Conservation (phyloP, 1,140 invertebrate species). For the Penaeus chinensis region DNA sequence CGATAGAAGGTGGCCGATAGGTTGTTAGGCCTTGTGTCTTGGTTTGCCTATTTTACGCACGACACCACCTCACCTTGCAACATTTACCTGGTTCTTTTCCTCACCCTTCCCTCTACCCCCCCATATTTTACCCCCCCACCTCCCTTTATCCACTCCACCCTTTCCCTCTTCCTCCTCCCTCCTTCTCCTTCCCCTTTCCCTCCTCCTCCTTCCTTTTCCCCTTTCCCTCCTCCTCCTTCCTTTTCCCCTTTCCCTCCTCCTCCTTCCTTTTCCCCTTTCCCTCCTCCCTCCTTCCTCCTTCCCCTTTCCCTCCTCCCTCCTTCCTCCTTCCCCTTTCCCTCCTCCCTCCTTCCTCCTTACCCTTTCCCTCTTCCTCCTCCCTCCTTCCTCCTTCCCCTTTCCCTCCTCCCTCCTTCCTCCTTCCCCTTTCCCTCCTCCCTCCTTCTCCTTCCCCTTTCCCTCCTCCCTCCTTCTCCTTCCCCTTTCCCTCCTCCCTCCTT, state of each 20-base stretch:
- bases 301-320: neutral
- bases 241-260: neutral
- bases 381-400: no score
- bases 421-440: neutral
- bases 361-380: neutral
- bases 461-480: neutral
- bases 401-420: neutral
- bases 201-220: no score
- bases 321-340: neutral
- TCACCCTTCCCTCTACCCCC: neutral
- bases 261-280: slow-evolving; percentile 4
- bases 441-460: neutral
- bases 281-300: neutral
- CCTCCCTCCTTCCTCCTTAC: neutral
- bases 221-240: neutral
- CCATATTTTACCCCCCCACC: neutral
- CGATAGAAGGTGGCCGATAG: no score
- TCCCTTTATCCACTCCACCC: neutral
- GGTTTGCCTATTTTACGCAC: neutral
- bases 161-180: neutral
- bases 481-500: neutral
- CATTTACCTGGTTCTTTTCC: neutral
- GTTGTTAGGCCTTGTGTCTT: neutral
- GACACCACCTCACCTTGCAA: neutral
- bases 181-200: neutral